Evolutionary conservation across 2,797 vertebrate genomes (phyloP).

Genomic region (Pelodytes ibericus): DNA sequence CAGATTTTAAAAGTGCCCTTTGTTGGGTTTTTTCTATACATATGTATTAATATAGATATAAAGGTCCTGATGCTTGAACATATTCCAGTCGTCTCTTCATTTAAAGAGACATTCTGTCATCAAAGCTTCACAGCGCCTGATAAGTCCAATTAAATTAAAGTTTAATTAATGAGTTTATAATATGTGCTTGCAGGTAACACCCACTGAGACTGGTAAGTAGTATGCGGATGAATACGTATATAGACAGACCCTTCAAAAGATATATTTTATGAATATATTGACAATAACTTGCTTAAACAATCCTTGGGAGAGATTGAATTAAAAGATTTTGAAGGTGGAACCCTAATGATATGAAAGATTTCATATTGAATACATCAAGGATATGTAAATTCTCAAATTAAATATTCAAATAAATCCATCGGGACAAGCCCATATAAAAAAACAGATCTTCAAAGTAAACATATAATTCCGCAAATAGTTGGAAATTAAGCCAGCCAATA

Average conservation of each 20-base stretch:
- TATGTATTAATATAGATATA: no score
- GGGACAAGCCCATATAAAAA: conserved; percentile 59
- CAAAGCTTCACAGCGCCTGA: not conserved
- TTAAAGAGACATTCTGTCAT: not conserved
- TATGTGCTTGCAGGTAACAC: conserved; percentile 2
- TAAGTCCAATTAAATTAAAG: conserved; percentile 13
- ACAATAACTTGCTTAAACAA: conserved; percentile 8
- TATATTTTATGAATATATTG: conserved; percentile 4
- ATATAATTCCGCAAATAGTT: conserved; percentile 52
- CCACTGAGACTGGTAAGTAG: not conserved
- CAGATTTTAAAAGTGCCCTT: no score
- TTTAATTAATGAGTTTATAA: not conserved
- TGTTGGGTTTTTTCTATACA: no score
- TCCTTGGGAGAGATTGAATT: not conserved
- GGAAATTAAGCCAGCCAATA: conserved; percentile 46
- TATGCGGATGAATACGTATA: not conserved
- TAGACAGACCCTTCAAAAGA: not conserved
- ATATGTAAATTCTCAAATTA: conserved; percentile 64
- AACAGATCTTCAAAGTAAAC: conserved; percentile 59
- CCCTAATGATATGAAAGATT: conserved; percentile 49
- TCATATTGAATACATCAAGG: conserved; percentile 62
- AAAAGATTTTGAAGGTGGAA: conserved; percentile 60
- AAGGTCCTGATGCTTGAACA: no score
- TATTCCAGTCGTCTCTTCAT: not conserved
- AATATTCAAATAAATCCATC: conserved; percentile 61